Evolutionary conservation across 2,888 invertebrate genomes (phyloP).

Genomic region (Dolichomitus sp.): DNA sequence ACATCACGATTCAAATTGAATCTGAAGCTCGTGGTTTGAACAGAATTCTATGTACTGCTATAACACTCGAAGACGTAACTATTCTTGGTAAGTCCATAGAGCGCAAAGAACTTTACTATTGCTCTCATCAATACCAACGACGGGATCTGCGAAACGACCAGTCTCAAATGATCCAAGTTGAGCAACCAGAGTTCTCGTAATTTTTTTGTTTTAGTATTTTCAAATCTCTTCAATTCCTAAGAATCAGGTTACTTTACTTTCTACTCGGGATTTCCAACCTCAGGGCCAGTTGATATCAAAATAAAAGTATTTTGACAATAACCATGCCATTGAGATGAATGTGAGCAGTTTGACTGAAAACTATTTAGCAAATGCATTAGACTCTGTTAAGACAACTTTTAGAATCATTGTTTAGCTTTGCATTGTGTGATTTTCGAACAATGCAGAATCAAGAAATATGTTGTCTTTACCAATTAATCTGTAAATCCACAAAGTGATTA

Average conservation of each 20-base stretch:
- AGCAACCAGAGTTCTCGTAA: background rate
- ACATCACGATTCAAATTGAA: background rate
- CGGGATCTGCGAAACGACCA: background rate
- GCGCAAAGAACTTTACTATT: constrained; percentile 4
- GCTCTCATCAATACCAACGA: constrained; percentile 34
- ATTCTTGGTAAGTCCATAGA: background rate
- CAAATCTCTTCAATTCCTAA: background rate
- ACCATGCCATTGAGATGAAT: background rate
- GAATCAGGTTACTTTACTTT: background rate
- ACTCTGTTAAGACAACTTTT: background rate
- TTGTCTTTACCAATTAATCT: background rate
- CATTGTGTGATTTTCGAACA: background rate
- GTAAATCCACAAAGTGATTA: too few species aligned
- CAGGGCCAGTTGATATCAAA: background rate
- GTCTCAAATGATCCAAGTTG: background rate
- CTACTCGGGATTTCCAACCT: background rate
- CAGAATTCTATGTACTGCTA: background rate
- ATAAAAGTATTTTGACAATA: background rate
- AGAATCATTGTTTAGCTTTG: background rate
- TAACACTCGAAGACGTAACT: background rate
- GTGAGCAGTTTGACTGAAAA: too few species aligned
- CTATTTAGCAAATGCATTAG: background rate
- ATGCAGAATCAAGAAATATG: background rate
- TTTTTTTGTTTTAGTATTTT: background rate
- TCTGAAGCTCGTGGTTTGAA: background rate